Evolutionary conservation across 2,888 invertebrate genomes (phyloP).

Genomic region (Scaeva pyrastri): DNA sequence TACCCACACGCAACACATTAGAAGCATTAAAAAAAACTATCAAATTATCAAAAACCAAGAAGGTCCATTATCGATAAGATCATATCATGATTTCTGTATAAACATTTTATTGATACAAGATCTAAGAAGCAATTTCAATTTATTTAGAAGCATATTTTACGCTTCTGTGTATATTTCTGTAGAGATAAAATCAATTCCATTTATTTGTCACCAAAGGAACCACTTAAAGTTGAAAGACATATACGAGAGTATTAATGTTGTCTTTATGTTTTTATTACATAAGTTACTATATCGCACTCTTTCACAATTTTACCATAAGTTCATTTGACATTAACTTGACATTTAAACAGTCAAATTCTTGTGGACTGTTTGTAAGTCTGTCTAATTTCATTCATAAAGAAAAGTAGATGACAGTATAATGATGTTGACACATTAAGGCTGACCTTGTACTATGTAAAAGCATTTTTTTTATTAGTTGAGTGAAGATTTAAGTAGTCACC

Average conservation of each 20-base stretch:
- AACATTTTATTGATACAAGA: not conserved
- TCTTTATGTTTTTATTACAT: not conserved
- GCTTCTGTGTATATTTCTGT: not conserved
- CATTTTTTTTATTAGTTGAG: conserved; percentile 7
- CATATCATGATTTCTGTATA: too few species aligned
- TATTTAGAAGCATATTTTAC: not conserved
- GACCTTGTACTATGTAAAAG: conserved; percentile 37
- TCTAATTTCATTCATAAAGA: conserved; percentile 32
- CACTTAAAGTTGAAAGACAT: not conserved
- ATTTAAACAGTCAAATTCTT: conserved; percentile 16
- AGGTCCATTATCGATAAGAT: conserved; percentile 1
- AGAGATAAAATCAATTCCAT: conserved; percentile 5
- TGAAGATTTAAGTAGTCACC: not conserved
- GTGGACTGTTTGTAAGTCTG: not conserved
- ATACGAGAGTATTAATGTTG: not conserved
- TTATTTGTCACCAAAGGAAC: not conserved
- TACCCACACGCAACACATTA: not conserved
- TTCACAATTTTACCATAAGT: not conserved
- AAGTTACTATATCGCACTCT: not conserved
- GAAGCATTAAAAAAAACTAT: not conserved
- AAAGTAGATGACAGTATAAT: conserved; percentile 14
- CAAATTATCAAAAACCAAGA: not conserved
- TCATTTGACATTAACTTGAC: conserved; percentile 33
- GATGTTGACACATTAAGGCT: conserved; percentile 38
- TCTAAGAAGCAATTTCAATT: conserved; percentile 1